Percentiles rank a stretch among this genome's conserved stretches.
Evolutionary conservation across 2,797 vertebrate species (phyloP).

Genomic region (Etheostoma nigrum): DNA sequence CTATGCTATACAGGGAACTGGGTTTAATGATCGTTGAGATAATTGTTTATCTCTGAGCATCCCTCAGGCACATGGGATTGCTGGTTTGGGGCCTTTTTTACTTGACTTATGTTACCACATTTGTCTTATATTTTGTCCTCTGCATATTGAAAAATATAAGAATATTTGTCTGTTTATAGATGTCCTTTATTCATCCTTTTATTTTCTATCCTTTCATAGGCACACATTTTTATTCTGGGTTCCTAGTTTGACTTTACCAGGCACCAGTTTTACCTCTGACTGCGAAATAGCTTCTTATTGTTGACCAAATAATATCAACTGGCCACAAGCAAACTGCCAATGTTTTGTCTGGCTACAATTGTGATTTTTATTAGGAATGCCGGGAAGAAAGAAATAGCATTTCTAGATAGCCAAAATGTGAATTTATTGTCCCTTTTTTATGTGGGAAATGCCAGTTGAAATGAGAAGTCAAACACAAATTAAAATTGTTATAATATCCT

Average conservation of each 20-base stretch:
- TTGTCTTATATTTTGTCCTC: slow-evolving; percentile 68
- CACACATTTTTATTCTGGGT: slow-evolving; percentile 26
- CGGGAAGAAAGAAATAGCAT: slow-evolving; percentile 42
- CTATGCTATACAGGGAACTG: slow-evolving; percentile 44
- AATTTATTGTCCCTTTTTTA: slow-evolving; percentile 65
- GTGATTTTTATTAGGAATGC: slow-evolving; percentile 50
- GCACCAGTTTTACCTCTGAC: slow-evolving; percentile 55
- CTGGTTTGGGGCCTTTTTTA: slow-evolving; percentile 76
- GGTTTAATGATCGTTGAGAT: slow-evolving; percentile 47
- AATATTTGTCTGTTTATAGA: slow-evolving; percentile 38
- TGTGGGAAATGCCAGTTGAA: slow-evolving; percentile 68
- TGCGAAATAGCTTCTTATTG: slow-evolving; percentile 35
- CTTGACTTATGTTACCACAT: slow-evolving; percentile 59
- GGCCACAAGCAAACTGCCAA: slow-evolving; percentile 46
- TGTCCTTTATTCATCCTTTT: slow-evolving; percentile 39
- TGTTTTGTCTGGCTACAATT: slow-evolving; percentile 53
- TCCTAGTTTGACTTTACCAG: slow-evolving; percentile 45
- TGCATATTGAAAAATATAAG: slow-evolving; percentile 28
- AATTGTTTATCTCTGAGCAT: slow-evolving; percentile 66
- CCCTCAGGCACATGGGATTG: slow-evolving; percentile 76
- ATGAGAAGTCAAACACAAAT: slow-evolving; percentile 54
- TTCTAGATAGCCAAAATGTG: slow-evolving; percentile 67
- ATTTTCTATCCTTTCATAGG: slow-evolving; percentile 34
- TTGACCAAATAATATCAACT: slow-evolving; percentile 70
- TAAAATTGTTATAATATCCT: slow-evolving; percentile 43